phyloP scores from a whole-genome alignment of 2,888 invertebrate species.

The Neocrepidodera transversa region DNA sequence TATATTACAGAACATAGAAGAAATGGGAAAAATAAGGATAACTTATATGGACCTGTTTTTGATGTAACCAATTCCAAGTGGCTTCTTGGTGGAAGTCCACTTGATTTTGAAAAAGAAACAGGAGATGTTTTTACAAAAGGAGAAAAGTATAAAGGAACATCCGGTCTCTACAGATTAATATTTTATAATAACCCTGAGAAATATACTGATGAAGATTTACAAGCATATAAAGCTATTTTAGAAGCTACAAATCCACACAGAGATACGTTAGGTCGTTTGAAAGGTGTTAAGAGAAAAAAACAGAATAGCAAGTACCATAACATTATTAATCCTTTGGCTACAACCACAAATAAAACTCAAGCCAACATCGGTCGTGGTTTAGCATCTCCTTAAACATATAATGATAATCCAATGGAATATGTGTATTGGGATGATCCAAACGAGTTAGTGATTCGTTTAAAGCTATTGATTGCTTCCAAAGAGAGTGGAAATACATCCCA shows the following conservation, averaged over 20 bases:
- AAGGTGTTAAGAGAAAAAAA: not conserved
- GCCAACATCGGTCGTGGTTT: not conserved
- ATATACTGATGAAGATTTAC: slow-evolving; percentile 1
- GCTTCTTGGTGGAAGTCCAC: not conserved
- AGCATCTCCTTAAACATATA: not conserved
- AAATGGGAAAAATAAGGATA: not conserved
- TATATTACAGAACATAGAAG: not conserved
- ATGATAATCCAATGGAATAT: slow-evolving; percentile 28
- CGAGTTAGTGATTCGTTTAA: slow-evolving; percentile 49
- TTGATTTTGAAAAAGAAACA: not conserved
- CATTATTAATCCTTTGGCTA: slow-evolving; percentile 9
- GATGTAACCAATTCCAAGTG: slow-evolving; percentile 1
- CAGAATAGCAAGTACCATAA: slow-evolving; percentile 1
- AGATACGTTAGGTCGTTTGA: not conserved
- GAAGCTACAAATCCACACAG: slow-evolving; percentile 4
- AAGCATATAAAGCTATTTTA: slow-evolving; percentile 1
- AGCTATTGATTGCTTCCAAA: slow-evolving; percentile 47
- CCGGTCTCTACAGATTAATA: not conserved
- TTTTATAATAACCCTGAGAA: not conserved
- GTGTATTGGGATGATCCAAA: slow-evolving; percentile 39
- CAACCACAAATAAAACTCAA: too few relatives aligned
- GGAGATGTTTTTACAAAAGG: not conserved
- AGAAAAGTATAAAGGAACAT: not conserved
- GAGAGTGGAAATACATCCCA: slow-evolving; percentile 47
- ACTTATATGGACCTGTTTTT: not conserved